Evolutionary conservation across 2,888 invertebrate species (phyloP).

Genomic region (Drosophila acutilabella): DNA sequence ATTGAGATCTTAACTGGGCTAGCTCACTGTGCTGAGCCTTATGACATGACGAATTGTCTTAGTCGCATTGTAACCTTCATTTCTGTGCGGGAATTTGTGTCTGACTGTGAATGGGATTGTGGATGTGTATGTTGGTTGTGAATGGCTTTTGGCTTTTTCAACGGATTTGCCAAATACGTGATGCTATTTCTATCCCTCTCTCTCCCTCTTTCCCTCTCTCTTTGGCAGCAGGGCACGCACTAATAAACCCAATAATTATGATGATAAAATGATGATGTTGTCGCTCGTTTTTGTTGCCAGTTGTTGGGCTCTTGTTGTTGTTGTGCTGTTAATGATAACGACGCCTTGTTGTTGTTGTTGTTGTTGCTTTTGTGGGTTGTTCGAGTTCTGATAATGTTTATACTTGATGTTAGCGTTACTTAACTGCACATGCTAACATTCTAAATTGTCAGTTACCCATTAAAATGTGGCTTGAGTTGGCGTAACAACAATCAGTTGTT

Average conservation of each 20-base stretch:
- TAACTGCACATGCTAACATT: slow-evolving; percentile 79
- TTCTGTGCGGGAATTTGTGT: slow-evolving; percentile 28
- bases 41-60: slow-evolving; percentile 76
- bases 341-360: slow-evolving; percentile 25
- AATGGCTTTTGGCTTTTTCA: slow-evolving; percentile 30
- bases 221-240: slow-evolving; percentile 41
- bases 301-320: slow-evolving; percentile 25
- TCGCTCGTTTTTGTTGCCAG: slow-evolving; percentile 14
- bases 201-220: background rate
- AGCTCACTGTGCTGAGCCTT: slow-evolving; percentile 26
- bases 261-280: slow-evolving; percentile 74
- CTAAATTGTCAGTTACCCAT: slow-evolving; percentile 50
- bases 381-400: slow-evolving; percentile 50
- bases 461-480: slow-evolving; percentile 52
- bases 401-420: slow-evolving; percentile 68
- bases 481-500: slow-evolving; percentile 2
- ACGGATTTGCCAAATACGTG: slow-evolving; percentile 54
- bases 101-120: background rate
- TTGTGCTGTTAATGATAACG: slow-evolving; percentile 66
- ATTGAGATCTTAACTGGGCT: slow-evolving; percentile 57
- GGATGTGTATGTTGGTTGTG: background rate
- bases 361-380: slow-evolving; percentile 29
- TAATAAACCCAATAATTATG: slow-evolving; percentile 74
- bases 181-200: slow-evolving; percentile 10
- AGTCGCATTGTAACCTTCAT: slow-evolving; percentile 42